These are phyloP conservation scores for Ochropleura plecta DNA, from an alignment of 2,888 invertebrate genomes.

Conservation along the genomic window DNA sequence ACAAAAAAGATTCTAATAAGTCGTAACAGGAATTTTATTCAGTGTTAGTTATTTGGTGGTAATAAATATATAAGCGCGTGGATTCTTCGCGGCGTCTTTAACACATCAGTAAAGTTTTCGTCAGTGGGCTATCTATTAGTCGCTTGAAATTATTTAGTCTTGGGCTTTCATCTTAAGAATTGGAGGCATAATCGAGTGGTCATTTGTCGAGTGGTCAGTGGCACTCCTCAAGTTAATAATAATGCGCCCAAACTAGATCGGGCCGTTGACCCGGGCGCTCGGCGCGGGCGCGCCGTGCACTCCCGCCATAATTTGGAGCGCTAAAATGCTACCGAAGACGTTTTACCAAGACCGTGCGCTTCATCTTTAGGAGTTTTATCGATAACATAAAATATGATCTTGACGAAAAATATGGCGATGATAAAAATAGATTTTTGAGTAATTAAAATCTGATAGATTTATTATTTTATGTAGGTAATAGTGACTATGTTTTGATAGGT, in stretches of 20 bases:
- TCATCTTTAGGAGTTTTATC: constrained; percentile 36
- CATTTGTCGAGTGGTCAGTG: constrained; percentile 80
- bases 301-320: constrained; percentile 79
- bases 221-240: constrained; percentile 87
- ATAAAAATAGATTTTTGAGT: constrained; percentile 18
- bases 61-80: constrained; percentile 42
- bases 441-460: constrained; percentile 37
- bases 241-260: constrained; percentile 90
- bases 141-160: constrained; percentile 57
- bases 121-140: constrained; percentile 56
- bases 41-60: constrained; percentile 54
- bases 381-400: constrained; percentile 30
- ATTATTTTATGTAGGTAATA: constrained; percentile 1
- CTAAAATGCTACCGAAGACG: constrained; percentile 81
- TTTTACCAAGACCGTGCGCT: constrained; percentile 39
- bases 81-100: constrained; percentile 38
- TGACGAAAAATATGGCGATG: constrained; percentile 8
- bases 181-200: constrained; percentile 71
- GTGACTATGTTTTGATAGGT: constrained; percentile 3
- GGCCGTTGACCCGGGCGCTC: constrained; percentile 86
- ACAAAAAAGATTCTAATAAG: constrained; percentile 61
- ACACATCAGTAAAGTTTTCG: constrained; percentile 52
- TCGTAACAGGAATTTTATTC: constrained; percentile 41
- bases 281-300: constrained; percentile 81
- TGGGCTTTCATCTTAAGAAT: constrained; percentile 66